Conservation (phyloP, 2,888 invertebrate genomes). For the Nymphalis polychloros region DNA sequence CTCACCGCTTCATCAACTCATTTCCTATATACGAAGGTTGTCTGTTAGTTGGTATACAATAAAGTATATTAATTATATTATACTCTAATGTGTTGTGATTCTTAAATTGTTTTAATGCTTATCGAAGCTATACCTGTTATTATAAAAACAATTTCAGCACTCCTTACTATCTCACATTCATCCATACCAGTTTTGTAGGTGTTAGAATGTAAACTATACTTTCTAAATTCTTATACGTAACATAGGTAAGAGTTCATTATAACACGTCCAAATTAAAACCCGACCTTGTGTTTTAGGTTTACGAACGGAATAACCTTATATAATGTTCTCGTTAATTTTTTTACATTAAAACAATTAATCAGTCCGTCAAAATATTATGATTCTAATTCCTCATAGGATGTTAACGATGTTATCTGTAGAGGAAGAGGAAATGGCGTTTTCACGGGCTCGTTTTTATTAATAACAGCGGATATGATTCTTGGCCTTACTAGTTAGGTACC, state of each 20-base stretch:
- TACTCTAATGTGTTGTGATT: not conserved
- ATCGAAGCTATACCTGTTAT: not conserved
- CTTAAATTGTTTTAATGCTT: not conserved
- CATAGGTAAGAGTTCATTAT: not conserved
- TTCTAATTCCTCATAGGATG: conserved; percentile 20
- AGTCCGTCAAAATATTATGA: conserved; percentile 22
- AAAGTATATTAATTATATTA: too few species aligned
- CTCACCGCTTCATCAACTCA: too few species aligned
- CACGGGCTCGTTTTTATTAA: conserved; percentile 1
- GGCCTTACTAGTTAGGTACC: too few species aligned
- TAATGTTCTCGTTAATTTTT: conserved; percentile 3
- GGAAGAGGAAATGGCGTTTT: conserved; percentile 27
- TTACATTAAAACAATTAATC: conserved; percentile 10
- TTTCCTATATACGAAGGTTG: too few species aligned
- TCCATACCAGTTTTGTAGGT: not conserved
- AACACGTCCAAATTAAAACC: not conserved
- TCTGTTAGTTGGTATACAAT: too few species aligned
- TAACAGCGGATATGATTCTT: not conserved
- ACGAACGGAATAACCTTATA: conserved; percentile 5
- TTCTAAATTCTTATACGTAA: conserved; percentile 4
- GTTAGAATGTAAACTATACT: not conserved
- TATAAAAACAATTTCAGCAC: not conserved
- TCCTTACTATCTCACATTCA: conserved; percentile 7
- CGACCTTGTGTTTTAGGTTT: conserved; percentile 2
- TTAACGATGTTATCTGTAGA: conserved; percentile 15